These are phyloP conservation scores for Todus mexicanus DNA, from an alignment of 2,797 vertebrate species.

Conservation along the genomic window DNA sequence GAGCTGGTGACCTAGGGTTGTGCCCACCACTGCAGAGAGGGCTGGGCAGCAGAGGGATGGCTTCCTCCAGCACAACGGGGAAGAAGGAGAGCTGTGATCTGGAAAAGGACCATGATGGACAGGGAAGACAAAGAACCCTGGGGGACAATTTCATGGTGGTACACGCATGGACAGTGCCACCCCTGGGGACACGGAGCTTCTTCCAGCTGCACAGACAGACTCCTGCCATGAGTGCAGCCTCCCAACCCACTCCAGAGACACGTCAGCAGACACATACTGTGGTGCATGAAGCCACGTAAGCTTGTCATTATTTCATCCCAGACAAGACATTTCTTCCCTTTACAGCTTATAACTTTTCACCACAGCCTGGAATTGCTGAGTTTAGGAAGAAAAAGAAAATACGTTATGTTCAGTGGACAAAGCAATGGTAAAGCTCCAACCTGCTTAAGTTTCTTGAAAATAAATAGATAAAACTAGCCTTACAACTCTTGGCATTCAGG, in stretches of 20 bases:
- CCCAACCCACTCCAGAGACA: not conserved
- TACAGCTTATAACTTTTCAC: not conserved
- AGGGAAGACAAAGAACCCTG: not conserved
- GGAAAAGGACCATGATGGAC: accelerated
- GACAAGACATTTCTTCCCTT: not conserved
- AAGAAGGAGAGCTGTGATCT: no score
- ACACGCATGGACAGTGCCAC: accelerated
- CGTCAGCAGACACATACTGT: not conserved
- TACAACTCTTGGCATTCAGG: not conserved
- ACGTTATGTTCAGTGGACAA: not conserved
- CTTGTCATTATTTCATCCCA: not conserved
- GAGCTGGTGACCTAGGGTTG: not conserved
- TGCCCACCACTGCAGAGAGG: not conserved
- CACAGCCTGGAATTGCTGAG: not conserved
- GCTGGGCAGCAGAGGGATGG: not conserved
- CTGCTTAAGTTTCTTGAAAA: not conserved
- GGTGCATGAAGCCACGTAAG: not conserved
- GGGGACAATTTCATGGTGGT: not conserved
- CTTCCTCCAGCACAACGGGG: accelerated
- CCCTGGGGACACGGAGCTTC: not conserved
- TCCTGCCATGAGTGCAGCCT: not conserved
- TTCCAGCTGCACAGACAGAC: not conserved
- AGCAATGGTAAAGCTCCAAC: not conserved
- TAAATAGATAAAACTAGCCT: not conserved
- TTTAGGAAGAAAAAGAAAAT: not conserved